Conservation (phyloP, 2,797 vertebrate species). For the Strix occidentalis region DNA sequence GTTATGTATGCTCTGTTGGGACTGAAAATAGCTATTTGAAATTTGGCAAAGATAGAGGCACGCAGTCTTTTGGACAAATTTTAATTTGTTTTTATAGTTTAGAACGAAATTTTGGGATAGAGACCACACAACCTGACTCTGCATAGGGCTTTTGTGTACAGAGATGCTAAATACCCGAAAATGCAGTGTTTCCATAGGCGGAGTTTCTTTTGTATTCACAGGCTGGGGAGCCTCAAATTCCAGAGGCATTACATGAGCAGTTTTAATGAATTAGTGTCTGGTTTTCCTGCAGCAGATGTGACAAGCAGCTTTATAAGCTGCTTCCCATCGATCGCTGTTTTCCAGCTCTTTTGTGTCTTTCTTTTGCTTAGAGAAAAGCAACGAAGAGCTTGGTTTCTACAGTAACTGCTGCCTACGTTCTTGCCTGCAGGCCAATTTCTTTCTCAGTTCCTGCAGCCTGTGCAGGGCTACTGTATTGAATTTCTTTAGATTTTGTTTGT, state of each 20-base stretch:
- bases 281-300: constrained; percentile 76
- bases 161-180: constrained; percentile 67
- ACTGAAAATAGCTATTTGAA: constrained; percentile 6
- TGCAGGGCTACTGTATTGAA: constrained; percentile 53
- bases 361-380: constrained; percentile 69
- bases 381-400: constrained; percentile 74
- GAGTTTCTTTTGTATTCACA: constrained; percentile 72
- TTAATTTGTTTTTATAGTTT: constrained; percentile 39
- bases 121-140: constrained; percentile 64
- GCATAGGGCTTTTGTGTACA: constrained; percentile 49
- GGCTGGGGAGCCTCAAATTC: constrained; percentile 76
- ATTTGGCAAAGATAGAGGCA: not conserved
- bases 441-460: constrained; percentile 51
- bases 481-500: constrained; percentile 36
- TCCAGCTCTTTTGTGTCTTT: constrained; percentile 74
- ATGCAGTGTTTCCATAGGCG: constrained; percentile 68
- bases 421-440: constrained; percentile 65
- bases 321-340: constrained; percentile 73
- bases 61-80: not conserved
- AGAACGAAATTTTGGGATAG: constrained; percentile 9
- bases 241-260: constrained; percentile 77
- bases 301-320: constrained; percentile 75
- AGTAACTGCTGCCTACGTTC: constrained; percentile 74
- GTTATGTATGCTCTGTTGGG: not conserved
- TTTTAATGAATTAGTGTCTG: constrained; percentile 78